A percentile compares a stretch with the other conserved stretches of the same genome.
phyloP scores from a whole-genome alignment of 2,888 invertebrate genomes.

The Phyto melanocephala region DNA sequence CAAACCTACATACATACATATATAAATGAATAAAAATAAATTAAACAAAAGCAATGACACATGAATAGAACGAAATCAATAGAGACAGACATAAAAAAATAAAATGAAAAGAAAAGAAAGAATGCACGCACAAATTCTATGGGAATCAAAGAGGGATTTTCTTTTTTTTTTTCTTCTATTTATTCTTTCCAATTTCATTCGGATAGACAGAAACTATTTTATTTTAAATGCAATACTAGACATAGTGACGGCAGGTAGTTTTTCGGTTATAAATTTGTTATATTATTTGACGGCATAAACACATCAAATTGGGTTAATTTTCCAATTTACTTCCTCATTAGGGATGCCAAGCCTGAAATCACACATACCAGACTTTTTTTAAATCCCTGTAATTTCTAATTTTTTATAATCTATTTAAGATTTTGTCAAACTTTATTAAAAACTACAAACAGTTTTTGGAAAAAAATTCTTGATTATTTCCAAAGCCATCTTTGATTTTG shows the following conservation, averaged over 20 bases:
- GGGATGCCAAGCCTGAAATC: too few relatives aligned
- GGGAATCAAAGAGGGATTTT: conserved; percentile 57
- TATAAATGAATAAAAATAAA: conserved; percentile 17
- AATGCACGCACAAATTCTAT: conserved; percentile 48
- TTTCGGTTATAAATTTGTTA: conserved; percentile 38
- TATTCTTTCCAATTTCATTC: conserved; percentile 2
- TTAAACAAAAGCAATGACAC: conserved; percentile 54
- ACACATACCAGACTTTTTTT: too few relatives aligned
- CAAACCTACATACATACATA: too few relatives aligned
- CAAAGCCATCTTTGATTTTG: too few relatives aligned
- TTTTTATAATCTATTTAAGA: too few relatives aligned
- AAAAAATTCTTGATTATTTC: too few relatives aligned
- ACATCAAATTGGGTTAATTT: conserved; percentile 62
- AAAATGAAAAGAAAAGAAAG: conserved; percentile 14
- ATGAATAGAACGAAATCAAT: conserved; percentile 34
- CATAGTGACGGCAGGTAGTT: conserved; percentile 59
- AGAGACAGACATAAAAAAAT: conserved; percentile 25
- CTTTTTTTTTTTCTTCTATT: neutral
- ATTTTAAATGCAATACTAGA: conserved; percentile 34
- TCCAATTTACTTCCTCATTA: conserved; percentile 51
- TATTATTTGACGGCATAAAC: conserved; percentile 47
- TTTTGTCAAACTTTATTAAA: too few relatives aligned
- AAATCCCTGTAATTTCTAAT: too few relatives aligned
- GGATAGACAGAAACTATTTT: conserved; percentile 4
- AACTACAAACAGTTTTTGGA: too few relatives aligned